Evolutionary conservation across 2,113 vertebrate species (phyloP).

Genomic region (Sigmodon hispidus): DNA sequence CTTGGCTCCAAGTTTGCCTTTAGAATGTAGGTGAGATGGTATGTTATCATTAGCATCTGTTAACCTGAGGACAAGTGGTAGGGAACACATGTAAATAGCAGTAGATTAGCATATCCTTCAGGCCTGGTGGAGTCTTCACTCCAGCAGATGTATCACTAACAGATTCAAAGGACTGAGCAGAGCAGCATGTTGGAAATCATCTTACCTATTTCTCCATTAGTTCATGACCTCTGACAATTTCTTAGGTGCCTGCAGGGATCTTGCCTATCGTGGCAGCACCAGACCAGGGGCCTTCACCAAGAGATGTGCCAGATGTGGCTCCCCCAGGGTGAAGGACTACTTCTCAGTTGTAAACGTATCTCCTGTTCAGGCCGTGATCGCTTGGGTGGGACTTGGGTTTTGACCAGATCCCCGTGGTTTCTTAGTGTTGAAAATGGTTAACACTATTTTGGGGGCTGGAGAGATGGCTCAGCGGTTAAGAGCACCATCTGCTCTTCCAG

Average conservation of each 20-base stretch:
- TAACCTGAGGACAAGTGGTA: not conserved
- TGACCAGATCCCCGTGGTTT: not conserved
- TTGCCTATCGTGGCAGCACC: not conserved
- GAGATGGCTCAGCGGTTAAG: too few relatives aligned
- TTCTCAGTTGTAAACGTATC: not conserved
- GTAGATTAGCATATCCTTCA: fast-evolving
- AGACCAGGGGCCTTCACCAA: not conserved
- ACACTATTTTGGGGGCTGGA: too few relatives aligned
- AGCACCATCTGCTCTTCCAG: too few relatives aligned
- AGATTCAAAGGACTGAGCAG: not conserved
- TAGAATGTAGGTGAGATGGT: not conserved
- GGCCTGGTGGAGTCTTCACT: not conserved
- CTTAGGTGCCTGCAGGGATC: not conserved
- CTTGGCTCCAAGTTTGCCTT: fast-evolving
- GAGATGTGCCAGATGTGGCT: not conserved
- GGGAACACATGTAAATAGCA: not conserved
- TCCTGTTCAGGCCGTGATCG: not conserved
- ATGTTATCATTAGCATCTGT: not conserved
- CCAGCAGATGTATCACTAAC: not conserved
- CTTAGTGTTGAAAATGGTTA: not conserved
- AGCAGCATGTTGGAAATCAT: fast-evolving
- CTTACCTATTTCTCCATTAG: not conserved
- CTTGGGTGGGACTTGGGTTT: not conserved
- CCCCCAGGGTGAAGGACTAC: too few relatives aligned
- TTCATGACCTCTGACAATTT: not conserved